A percentile compares a stretch with the other conserved stretches of the same genome.
These are phyloP conservation scores for Actinernus sp. DNA, from an alignment of 92 coral and sea anemone genomes.

Conservation along the genomic window DNA sequence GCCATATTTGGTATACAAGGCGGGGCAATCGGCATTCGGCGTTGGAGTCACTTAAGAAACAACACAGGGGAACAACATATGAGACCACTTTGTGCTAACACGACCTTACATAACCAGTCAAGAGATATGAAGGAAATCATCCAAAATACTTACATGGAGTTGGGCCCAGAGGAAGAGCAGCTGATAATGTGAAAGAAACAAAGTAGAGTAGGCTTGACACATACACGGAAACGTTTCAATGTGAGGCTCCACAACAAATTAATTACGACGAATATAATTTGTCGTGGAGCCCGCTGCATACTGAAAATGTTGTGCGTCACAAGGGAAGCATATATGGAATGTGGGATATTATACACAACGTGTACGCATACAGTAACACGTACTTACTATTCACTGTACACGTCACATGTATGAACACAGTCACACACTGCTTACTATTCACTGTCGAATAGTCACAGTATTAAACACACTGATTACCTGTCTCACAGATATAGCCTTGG, in stretches of 20 bases:
- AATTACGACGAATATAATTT: too few species aligned
- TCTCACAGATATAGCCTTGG: conserved; percentile 85
- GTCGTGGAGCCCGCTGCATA: too few species aligned
- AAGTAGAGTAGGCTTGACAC: background rate
- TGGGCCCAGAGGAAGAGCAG: conserved; percentile 45
- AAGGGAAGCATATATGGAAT: too few species aligned
- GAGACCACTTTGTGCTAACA: too few species aligned
- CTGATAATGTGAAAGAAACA: background rate
- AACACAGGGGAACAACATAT: background rate
- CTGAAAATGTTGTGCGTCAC: too few species aligned
- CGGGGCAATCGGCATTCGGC: conserved; percentile 51
- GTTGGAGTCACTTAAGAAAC: conserved; percentile 15
- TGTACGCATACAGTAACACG: too few species aligned
- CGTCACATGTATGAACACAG: too few species aligned
- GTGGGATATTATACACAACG: too few species aligned
- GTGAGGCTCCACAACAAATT: too few species aligned
- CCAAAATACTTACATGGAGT: conserved; percentile 20
- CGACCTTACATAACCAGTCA: background rate
- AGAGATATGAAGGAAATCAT: background rate
- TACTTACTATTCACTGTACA: too few species aligned
- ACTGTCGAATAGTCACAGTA: background rate
- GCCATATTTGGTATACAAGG: conserved; percentile 27
- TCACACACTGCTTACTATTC: too few species aligned
- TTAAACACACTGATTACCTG: conserved; percentile 52
- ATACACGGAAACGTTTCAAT: too few species aligned